These are phyloP conservation scores for Loxodonta africana DNA, from an alignment of 2,113 vertebrate species.

Conservation along the genomic window DNA sequence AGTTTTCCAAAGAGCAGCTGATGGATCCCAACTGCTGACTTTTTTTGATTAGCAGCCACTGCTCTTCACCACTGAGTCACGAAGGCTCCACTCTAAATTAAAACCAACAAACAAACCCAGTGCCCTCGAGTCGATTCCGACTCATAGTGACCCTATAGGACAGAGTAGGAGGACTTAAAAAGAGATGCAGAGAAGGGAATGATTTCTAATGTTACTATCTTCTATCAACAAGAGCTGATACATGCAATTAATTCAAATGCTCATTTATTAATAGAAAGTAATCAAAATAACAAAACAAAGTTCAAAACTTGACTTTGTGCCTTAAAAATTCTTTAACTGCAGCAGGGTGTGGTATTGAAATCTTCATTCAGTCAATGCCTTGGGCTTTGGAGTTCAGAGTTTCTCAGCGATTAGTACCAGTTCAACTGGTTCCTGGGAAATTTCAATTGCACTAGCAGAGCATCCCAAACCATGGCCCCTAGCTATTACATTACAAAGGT, in stretches of 20 bases:
- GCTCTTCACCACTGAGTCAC: no score
- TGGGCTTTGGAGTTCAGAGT: slow-evolving; percentile 48
- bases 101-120: no score
- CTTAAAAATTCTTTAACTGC: slow-evolving; percentile 41
- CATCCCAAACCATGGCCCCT: not conserved
- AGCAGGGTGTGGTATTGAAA: not conserved
- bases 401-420: not conserved
- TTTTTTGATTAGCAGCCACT: no score
- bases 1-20: no score
- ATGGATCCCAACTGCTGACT: no score
- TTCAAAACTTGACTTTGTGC: slow-evolving; percentile 25
- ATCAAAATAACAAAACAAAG: slow-evolving; percentile 15
- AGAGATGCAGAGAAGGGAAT: not conserved
- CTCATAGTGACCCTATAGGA: no score
- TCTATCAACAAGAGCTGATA: slow-evolving; percentile 10
- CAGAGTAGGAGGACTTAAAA: not conserved
- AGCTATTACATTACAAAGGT: not conserved
- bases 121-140: no score
- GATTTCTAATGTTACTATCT: slow-evolving; percentile 1
- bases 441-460: not conserved
- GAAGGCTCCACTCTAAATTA: no score
- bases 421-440: slow-evolving; percentile 47
- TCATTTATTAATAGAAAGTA: slow-evolving; percentile 50
- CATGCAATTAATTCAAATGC: slow-evolving; percentile 15
- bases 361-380: slow-evolving; percentile 30